These are phyloP conservation scores for Otus sunia DNA, from an alignment of 2,113 vertebrate species.

Conservation along the genomic window DNA sequence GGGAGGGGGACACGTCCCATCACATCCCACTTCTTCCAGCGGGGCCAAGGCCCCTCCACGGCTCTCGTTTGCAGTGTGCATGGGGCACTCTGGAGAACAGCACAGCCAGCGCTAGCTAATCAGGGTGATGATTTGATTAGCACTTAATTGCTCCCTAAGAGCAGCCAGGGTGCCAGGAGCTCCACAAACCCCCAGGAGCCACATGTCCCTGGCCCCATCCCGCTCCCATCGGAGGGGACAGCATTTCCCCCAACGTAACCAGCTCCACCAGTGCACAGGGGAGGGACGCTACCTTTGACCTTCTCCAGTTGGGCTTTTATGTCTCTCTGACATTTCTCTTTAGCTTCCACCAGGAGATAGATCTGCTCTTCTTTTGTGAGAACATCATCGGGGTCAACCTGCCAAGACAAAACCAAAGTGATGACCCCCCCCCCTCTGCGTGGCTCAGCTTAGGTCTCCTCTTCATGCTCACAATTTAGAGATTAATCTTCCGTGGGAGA, in stretches of 20 bases:
- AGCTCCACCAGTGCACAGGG: fast-evolving
- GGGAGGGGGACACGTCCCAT: neutral
- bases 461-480: neutral
- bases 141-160: neutral
- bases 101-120: neutral
- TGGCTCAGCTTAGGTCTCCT: neutral
- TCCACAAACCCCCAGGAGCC: neutral
- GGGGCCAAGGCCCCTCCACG: neutral
- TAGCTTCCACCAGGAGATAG: constrained; percentile 84
- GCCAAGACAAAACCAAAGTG: neutral
- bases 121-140: neutral
- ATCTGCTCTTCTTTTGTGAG: constrained; percentile 91
- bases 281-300: constrained; percentile 68
- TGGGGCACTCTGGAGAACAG: neutral
- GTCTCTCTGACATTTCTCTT: constrained; percentile 78
- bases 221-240: fast-evolving
- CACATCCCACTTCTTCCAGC: neutral
- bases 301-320: constrained; percentile 74
- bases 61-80: fast-evolving
- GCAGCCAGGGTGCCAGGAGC: neutral
- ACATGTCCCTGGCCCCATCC: neutral
- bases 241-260: fast-evolving
- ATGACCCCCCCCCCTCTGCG: fast-evolving
- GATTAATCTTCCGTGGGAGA: neutral
- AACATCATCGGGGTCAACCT: constrained; percentile 90